Percentiles rank a stretch among this genome's conserved stretches.
Evolutionary conservation across 2,888 invertebrate species (phyloP).

Genomic region (Leptopilina myrica): DNA sequence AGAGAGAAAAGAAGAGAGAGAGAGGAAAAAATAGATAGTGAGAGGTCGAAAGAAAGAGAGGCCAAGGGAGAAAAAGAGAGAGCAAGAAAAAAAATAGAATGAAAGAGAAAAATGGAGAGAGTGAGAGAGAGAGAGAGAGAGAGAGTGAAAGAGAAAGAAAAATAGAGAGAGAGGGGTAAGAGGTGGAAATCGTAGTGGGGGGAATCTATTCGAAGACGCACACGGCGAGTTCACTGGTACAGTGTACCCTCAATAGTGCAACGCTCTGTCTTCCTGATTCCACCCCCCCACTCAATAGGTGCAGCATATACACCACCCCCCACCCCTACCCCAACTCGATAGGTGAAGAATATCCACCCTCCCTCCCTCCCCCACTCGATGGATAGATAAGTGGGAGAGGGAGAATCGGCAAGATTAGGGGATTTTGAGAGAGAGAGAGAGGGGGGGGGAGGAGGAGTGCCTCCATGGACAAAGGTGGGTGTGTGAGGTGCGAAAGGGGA

Average conservation of each 20-base stretch:
- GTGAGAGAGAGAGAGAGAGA: too few relatives aligned
- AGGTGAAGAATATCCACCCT: neutral
- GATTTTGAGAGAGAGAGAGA: neutral
- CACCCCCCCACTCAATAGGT: constrained; percentile 29
- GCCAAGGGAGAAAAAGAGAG: too few relatives aligned
- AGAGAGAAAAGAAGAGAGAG: too few relatives aligned
- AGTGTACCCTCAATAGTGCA: constrained; percentile 53
- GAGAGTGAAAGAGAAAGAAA: too few relatives aligned
- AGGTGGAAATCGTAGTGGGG: constrained; percentile 42
- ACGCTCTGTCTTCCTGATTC: constrained; percentile 55
- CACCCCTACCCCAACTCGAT: neutral
- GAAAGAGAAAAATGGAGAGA: too few relatives aligned
- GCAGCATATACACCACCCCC: too few relatives aligned
- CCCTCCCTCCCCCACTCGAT: neutral
- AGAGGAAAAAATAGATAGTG: too few relatives aligned
- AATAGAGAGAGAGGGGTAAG: too few relatives aligned
- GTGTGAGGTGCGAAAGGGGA: constrained; percentile 41
- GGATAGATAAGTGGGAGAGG: constrained; percentile 21
- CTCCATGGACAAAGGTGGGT: constrained; percentile 28
- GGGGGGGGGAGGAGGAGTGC: too few relatives aligned
- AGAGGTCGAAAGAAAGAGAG: too few relatives aligned
- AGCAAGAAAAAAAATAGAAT: too few relatives aligned
- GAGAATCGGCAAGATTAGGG: constrained; percentile 28
- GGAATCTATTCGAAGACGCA: constrained; percentile 42
- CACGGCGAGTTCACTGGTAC: constrained; percentile 54